Conservation (phyloP, 1,140 invertebrate species). For the Cyclargus thomasi region DNA sequence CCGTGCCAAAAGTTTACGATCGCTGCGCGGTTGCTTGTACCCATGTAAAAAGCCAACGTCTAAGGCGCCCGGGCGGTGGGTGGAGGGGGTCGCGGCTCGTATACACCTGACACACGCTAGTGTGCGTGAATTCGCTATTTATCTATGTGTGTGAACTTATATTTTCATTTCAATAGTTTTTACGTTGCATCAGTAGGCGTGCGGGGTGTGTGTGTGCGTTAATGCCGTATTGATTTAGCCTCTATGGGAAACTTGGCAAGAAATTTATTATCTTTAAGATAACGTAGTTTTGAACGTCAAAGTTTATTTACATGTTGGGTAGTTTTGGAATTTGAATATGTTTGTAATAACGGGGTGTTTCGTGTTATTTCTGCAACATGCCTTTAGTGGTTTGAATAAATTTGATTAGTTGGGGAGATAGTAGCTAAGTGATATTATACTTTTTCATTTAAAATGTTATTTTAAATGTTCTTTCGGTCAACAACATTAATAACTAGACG, state of each 20-base stretch:
- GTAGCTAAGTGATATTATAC: neutral
- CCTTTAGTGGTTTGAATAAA: neutral
- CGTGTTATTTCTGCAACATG: neutral
- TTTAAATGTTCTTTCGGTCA: too few species aligned
- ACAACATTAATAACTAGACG: too few species aligned
- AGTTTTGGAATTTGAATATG: neutral
- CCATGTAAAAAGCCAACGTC: constrained; percentile 71
- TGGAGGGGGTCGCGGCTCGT: constrained; percentile 35
- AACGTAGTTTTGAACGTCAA: constrained; percentile 21
- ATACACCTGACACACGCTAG: constrained; percentile 40
- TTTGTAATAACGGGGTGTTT: neutral
- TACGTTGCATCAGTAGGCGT: constrained; percentile 57
- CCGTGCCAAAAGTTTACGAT: constrained; percentile 38
- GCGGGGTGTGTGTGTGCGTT: constrained; percentile 52
- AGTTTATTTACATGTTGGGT: constrained; percentile 19
- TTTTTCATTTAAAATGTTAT: too few species aligned
- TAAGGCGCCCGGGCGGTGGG: constrained; percentile 47
- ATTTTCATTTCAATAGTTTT: constrained; percentile 73
- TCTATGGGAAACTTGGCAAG: constrained; percentile 50
- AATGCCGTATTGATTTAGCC: constrained; percentile 69
- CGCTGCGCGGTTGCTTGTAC: constrained; percentile 53
- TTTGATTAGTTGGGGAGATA: neutral
- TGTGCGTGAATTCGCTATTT: constrained; percentile 41
- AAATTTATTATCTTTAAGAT: constrained; percentile 63
- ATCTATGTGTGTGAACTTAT: constrained; percentile 48